Evolutionary conservation across 2,113 vertebrate genomes (phyloP).

Genomic region (Antechinus stuartii): DNA sequence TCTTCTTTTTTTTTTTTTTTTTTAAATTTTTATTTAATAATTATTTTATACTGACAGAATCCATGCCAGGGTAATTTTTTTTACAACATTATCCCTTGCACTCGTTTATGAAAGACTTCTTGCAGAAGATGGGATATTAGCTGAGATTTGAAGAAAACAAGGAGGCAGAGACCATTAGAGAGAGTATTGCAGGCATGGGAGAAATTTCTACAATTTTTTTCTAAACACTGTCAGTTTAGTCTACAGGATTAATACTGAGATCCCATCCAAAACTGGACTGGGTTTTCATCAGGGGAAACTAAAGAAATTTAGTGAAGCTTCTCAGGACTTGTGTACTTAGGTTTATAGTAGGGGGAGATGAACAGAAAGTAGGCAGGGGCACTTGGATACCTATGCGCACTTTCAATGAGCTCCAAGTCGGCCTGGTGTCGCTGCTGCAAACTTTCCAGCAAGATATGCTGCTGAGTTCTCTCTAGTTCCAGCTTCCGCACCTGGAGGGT

Average conservation of each 20-base stretch:
- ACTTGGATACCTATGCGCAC: conserved; percentile 85
- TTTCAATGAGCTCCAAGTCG: conserved; percentile 89
- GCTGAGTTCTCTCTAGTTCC: conserved; percentile 88
- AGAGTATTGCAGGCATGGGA: not conserved
- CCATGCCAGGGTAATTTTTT: too few species aligned
- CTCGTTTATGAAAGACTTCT: too few species aligned
- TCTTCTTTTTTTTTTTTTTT: too few species aligned
- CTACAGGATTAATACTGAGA: not conserved
- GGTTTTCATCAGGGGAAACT: rapidly evolving
- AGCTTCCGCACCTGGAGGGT: conserved; percentile 85
- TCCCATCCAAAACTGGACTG: rapidly evolving
- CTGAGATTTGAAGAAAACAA: not conserved
- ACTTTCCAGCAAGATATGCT: conserved; percentile 86
- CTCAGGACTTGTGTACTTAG: not conserved
- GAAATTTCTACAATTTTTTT: not conserved
- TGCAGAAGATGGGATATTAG: not conserved
- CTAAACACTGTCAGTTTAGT: not conserved
- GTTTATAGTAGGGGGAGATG: not conserved
- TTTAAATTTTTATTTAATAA: too few species aligned
- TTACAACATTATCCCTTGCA: too few species aligned
- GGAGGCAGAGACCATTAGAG: not conserved
- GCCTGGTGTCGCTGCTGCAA: conserved; percentile 88
- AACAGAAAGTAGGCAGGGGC: not conserved
- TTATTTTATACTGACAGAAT: too few species aligned
- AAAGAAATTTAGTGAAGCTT: rapidly evolving